Conservation (phyloP, 1,140 invertebrate genomes). For the Probaryconus sp. region DNA sequence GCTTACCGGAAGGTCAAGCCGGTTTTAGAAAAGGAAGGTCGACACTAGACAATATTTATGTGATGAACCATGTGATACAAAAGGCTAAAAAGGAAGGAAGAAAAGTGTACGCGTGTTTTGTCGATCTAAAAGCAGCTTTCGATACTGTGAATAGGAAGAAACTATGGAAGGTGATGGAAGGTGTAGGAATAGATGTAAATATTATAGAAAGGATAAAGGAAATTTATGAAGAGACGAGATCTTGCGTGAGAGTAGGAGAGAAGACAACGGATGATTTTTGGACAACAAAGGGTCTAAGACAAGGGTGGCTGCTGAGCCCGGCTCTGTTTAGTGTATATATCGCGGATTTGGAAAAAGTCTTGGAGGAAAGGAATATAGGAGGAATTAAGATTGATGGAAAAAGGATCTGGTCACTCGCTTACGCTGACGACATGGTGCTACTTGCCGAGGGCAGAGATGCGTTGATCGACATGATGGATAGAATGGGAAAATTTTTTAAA, state of each 20-base stretch:
- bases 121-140: too few species aligned
- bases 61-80: too few species aligned
- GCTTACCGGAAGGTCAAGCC: too few species aligned
- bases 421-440: neutral
- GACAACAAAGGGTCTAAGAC: slow-evolving; percentile 55
- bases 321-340: slow-evolving; percentile 67
- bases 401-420: neutral
- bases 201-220: too few species aligned
- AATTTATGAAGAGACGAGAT: slow-evolving; percentile 21
- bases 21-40: too few species aligned
- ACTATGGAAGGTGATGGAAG: too few species aligned
- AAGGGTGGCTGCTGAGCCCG: slow-evolving; percentile 65
- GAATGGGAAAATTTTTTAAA: neutral
- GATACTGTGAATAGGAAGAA: too few species aligned
- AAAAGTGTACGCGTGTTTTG: too few species aligned
- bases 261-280: slow-evolving; percentile 29
- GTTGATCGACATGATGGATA: neutral
- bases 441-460: neutral
- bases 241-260: slow-evolving; percentile 15
- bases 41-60: too few species aligned
- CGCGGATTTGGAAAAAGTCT: neutral
- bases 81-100: too few species aligned
- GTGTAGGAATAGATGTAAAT: too few species aligned
- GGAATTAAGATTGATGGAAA: neutral
- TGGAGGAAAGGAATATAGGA: slow-evolving; percentile 1